Percentiles rank a stretch among this genome's conserved stretches.
Evolutionary conservation across 2,113 vertebrate genomes (phyloP).

Genomic region (Bos indicus): DNA sequence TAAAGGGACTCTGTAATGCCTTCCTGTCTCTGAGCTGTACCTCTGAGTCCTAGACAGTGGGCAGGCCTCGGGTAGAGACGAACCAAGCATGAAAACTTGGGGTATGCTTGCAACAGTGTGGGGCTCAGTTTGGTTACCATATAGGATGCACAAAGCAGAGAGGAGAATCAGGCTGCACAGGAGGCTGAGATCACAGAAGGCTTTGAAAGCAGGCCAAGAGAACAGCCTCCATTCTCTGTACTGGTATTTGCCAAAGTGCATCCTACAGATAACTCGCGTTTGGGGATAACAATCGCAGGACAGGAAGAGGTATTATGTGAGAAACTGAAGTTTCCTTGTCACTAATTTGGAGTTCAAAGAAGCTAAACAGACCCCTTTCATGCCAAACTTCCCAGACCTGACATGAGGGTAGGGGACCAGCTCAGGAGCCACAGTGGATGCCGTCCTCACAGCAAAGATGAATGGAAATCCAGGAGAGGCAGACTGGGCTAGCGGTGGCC

Average conservation of each 20-base stretch:
- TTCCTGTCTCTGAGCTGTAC: neutral
- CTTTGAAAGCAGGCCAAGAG: neutral
- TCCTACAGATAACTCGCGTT: neutral
- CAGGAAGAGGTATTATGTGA: neutral
- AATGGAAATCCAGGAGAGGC: neutral
- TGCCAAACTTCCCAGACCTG: neutral
- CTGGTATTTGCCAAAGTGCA: neutral
- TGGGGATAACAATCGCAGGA: neutral
- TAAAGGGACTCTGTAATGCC: neutral
- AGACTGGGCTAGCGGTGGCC: neutral
- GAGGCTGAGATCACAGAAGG: neutral
- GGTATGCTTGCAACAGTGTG: neutral
- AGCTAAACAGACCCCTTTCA: neutral
- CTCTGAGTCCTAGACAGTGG: neutral
- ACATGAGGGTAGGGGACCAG: neutral
- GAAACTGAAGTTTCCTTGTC: neutral
- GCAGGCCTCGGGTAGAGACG: neutral
- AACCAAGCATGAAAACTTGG: neutral
- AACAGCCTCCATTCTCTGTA: neutral
- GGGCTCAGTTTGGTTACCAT: neutral
- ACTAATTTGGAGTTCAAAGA: constrained; percentile 15
- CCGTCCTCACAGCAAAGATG: neutral
- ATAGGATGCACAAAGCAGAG: neutral
- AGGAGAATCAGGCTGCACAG: neutral
- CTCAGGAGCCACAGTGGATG: neutral